A percentile compares a stretch with the other conserved stretches of the same genome.
Evolutionary conservation across 2,888 invertebrate species (phyloP).

Genomic region (Xiphydria camelus): DNA sequence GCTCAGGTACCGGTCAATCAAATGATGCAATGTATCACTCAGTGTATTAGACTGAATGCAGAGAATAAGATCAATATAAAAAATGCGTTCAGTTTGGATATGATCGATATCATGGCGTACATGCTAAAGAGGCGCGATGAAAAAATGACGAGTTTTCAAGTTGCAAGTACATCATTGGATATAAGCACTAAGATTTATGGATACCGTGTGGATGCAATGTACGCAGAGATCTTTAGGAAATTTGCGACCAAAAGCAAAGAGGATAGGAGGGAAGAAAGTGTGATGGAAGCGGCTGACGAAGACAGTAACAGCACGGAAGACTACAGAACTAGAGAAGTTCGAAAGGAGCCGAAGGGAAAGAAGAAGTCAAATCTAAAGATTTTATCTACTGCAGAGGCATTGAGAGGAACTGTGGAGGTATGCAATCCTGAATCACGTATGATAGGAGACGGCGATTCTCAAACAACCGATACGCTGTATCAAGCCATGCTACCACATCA

Average conservation of each 20-base stretch:
- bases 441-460: constrained; percentile 35
- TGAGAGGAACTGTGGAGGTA: constrained; percentile 30
- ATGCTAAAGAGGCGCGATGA: constrained; percentile 73
- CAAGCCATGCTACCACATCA: constrained; percentile 39
- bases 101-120: constrained; percentile 83
- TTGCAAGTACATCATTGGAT: constrained; percentile 84
- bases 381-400: constrained; percentile 25
- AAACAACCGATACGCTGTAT: constrained; percentile 41
- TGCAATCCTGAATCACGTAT: constrained; percentile 28
- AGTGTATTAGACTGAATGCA: constrained; percentile 44
- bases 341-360: constrained; percentile 27
- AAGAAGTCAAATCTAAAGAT: constrained; percentile 27
- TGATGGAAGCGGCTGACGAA: constrained; percentile 24
- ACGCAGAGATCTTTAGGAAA: constrained; percentile 73
- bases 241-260: constrained; percentile 60
- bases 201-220: constrained; percentile 82
- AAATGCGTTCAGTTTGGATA: constrained; percentile 85
- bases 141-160: constrained; percentile 73
- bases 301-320: constrained; percentile 26
- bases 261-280: constrained; percentile 4
- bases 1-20: constrained; percentile 34
- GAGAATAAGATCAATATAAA: constrained; percentile 78
- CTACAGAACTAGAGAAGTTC: constrained; percentile 9
- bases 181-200: constrained; percentile 89
- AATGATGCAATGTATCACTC: constrained; percentile 39